Conservation (phyloP, 2,797 vertebrate genomes). For the Oreochromis mossambicus region DNA sequence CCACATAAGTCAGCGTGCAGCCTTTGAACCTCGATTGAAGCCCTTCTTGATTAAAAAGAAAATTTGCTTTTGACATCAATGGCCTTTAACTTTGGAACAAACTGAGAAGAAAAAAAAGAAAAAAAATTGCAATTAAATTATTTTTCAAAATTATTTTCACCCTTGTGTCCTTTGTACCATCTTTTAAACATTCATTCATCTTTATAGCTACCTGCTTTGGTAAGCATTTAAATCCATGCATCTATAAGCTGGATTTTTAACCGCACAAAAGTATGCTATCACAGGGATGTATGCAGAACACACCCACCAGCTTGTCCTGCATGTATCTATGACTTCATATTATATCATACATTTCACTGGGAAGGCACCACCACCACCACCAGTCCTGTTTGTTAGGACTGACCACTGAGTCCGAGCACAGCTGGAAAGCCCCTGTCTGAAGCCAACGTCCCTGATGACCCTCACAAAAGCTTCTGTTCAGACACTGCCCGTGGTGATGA, state of each 20-base stretch:
- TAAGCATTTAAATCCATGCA: neutral
- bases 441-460: neutral
- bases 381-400: neutral
- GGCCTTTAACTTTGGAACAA: neutral
- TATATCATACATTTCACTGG: neutral
- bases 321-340: neutral
- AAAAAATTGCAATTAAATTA: neutral
- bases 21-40: neutral
- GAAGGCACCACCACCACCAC: neutral
- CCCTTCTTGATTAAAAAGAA: neutral
- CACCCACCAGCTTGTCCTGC: neutral
- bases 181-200: neutral
- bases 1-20: neutral
- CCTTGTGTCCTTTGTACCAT: neutral
- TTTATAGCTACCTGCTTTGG: neutral
- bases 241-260: neutral
- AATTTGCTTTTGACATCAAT: neutral
- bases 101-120: neutral
- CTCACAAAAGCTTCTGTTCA: slow-evolving; percentile 7
- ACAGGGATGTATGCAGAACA: neutral
- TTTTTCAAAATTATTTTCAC: neutral
- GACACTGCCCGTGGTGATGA: neutral
- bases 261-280: neutral
- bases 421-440: slow-evolving; percentile 1
- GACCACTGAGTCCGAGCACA: neutral